phyloP scores from a whole-genome alignment of 2,888 invertebrate genomes.

The Macrophya alboannulata region DNA sequence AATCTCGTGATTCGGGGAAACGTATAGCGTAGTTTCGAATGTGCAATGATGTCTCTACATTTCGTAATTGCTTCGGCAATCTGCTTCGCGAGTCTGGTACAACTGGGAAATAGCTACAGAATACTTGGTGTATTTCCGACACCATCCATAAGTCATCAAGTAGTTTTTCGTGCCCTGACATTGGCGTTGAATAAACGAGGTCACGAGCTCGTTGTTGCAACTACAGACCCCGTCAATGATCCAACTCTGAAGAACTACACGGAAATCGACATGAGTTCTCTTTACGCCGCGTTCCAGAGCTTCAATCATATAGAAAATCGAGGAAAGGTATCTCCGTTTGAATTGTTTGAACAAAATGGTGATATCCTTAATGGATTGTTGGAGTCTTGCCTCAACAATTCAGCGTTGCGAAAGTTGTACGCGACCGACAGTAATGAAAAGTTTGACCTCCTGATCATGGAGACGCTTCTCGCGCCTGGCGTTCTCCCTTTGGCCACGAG shows the following conservation, averaged over 20 bases:
- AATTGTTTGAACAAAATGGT: conserved; percentile 46
- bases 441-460: conserved; percentile 83
- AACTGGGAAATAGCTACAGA: background rate
- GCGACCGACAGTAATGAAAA: conserved; percentile 70
- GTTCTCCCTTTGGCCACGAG: conserved; percentile 82
- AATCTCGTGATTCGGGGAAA: background rate
- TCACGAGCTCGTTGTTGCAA: conserved; percentile 66
- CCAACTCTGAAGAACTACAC: conserved; percentile 57
- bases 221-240: conserved; percentile 61
- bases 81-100: background rate
- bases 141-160: conserved; percentile 66
- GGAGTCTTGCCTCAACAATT: background rate
- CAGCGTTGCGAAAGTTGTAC: conserved; percentile 23
- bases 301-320: background rate
- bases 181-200: conserved; percentile 64
- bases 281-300: background rate
- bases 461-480: conserved; percentile 81
- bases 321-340: background rate
- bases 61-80: background rate
- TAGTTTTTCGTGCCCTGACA: conserved; percentile 64
- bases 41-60: background rate
- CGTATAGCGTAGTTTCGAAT: background rate
- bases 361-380: conserved; percentile 43
- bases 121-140: conserved; percentile 62
- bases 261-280: conserved; percentile 56